Base-by-base conservation (phyloP, 2,113 vertebrate species). In the Barbus barbus region DNA sequence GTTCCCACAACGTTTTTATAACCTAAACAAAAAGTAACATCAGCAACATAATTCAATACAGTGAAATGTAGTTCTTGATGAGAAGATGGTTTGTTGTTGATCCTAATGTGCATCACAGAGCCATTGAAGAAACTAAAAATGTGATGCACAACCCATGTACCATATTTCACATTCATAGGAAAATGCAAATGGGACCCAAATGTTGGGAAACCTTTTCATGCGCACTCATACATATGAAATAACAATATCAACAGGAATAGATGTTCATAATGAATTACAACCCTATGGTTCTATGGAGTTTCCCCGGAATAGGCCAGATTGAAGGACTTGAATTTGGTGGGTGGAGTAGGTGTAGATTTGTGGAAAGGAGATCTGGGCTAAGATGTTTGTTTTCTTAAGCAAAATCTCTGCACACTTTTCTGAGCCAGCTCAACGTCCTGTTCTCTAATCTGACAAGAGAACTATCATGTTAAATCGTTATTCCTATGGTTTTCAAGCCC, bases 401-500 rank as follows among this genome's bases (percentile, higher is more conserved):
- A n/a, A n/a, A n/a, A n/a, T 89, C 89, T 91, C 87, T 89, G 82
- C 92, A 90, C 89, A 79, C 13, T 90, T 91, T 90, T 92, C 86
- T 88, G 90, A 89, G 91, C 85, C 22, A 87, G 86, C 87, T 86
- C 86, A 87, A 90, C 90, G 93, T 94, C 91, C 91, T 93, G 91
- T 87, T 8, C 38, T 41, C 38, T 73, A 63, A 89, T 81, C 89
- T 89, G 88, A 92, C 92, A 89, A 56, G 82, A 38, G 80, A 87
- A 86, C 88, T 86, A 87, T 86, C 90, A 92, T 92, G 93, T 92
- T 90, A 87, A 93, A 91, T 91, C 92, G 90, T 93, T 92, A 92
- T 90, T 92, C 87, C 87, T 89, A 89, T 88, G 87, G 89, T 92
- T 93, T 88, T 89, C 85, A 88, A 85, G 85, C 86, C 88, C 86